These are phyloP conservation scores for Tholera decimalis DNA, from an alignment of 2,888 invertebrate genomes.

Conservation along the genomic window DNA sequence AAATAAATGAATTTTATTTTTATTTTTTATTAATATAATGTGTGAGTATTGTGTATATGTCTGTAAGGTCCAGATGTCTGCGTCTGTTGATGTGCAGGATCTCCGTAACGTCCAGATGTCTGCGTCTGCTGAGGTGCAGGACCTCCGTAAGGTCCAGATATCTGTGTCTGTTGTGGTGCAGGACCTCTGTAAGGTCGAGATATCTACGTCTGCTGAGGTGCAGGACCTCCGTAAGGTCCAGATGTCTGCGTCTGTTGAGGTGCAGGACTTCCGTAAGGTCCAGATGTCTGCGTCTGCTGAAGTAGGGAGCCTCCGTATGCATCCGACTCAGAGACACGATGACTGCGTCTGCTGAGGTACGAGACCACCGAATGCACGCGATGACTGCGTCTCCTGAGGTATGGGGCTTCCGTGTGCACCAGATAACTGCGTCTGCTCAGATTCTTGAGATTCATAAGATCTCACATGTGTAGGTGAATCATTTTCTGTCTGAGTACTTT, in stretches of 20 bases:
- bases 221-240: conserved; percentile 51
- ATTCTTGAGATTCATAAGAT: too few species aligned
- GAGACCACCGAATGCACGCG: too few species aligned
- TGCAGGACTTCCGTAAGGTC: conserved; percentile 53
- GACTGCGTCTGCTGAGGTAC: too few species aligned
- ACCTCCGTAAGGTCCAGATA: conserved; percentile 47
- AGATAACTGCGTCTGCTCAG: too few species aligned
- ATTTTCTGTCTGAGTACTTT: conserved; percentile 9
- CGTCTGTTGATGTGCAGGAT: conserved; percentile 53
- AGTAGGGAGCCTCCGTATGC: too few species aligned
- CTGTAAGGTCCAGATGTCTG: conserved; percentile 54
- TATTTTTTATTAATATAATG: too few species aligned
- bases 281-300: conserved; percentile 55
- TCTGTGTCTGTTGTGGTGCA: conserved; percentile 53
- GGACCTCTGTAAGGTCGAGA: conserved; percentile 52
- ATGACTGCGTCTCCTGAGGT: too few species aligned
- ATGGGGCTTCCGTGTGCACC: too few species aligned
- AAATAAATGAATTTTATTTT: too few species aligned
- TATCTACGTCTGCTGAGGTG: conserved; percentile 47
- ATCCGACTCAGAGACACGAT: too few species aligned
- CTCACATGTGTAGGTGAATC: too few species aligned
- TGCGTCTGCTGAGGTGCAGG: conserved; percentile 50
- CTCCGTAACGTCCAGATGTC: conserved; percentile 47
- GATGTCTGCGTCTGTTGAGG: conserved; percentile 50
- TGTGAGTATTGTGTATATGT: too few species aligned